Conservation (phyloP, 1,140 invertebrate species). For the Hestina assimilis region DNA sequence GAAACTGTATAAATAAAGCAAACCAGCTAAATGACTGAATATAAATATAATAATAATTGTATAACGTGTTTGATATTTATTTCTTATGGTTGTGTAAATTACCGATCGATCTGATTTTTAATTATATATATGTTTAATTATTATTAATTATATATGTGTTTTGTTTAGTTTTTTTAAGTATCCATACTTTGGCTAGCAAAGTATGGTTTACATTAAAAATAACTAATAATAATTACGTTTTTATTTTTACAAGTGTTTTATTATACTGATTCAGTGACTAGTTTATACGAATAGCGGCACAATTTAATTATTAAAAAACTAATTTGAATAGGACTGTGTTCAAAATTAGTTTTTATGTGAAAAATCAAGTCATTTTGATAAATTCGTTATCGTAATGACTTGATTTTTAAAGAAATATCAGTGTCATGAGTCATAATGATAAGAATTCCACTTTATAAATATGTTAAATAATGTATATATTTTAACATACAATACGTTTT, state of each 20-base stretch:
- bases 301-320: no score
- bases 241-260: no score
- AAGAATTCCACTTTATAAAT: neutral
- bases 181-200: conserved; percentile 44
- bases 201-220: conserved; percentile 39
- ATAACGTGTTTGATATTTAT: conserved; percentile 18
- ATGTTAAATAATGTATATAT: conserved; percentile 2
- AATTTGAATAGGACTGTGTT: no score
- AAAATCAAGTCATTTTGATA: no score
- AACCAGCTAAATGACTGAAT: conserved; percentile 35
- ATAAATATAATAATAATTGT: conserved; percentile 37
- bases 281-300: no score
- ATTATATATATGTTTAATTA: neutral
- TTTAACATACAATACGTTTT: neutral
- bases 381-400: no score
- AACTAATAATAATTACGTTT: no score
- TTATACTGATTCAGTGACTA: no score
- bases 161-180: conserved; percentile 23
- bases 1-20: neutral
- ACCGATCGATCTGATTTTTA: conserved; percentile 9
- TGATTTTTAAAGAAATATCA: no score
- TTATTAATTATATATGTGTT: conserved; percentile 8
- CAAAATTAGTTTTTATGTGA: no score
- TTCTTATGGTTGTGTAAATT: conserved; percentile 28
- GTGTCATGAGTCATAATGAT: neutral